Conservation (phyloP, 1,140 invertebrate genomes). For the Pteromalus puparum region DNA sequence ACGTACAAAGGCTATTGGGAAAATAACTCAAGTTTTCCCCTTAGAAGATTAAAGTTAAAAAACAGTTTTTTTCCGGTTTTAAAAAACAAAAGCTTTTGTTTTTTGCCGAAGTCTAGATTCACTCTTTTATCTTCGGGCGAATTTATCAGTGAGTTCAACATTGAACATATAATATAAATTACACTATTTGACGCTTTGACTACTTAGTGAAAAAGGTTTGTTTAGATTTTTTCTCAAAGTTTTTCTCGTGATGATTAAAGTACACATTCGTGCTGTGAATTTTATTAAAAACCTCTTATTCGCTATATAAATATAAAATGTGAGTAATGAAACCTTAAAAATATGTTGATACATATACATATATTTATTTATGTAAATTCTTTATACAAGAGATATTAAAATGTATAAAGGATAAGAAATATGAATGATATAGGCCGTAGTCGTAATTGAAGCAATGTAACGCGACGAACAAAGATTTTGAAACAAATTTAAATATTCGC, state of each 20-base stretch:
- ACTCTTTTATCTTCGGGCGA: background rate
- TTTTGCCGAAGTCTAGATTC: background rate
- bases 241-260: background rate
- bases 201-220: background rate
- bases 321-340: background rate
- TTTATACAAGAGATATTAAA: background rate
- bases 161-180: conserved; percentile 9
- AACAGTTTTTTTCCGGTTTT: background rate
- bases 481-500: background rate
- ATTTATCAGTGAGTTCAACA: background rate
- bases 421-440: background rate
- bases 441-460: no score
- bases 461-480: no score
- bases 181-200: background rate
- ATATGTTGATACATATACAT: conserved; percentile 6
- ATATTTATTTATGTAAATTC: conserved; percentile 14
- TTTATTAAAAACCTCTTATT: conserved; percentile 4
- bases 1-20: conserved; percentile 91
- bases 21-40: conserved; percentile 91
- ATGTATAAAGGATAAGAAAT: background rate
- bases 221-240: background rate
- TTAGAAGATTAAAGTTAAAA: conserved; percentile 53
- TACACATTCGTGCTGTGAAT: conserved; percentile 28
- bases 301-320: background rate
- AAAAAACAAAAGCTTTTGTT: background rate